A percentile compares a stretch with the other conserved stretches of the same genome.
These are phyloP conservation scores for Sisor rabdophorus DNA, from an alignment of 2,113 vertebrate species.

Conservation along the genomic window DNA sequence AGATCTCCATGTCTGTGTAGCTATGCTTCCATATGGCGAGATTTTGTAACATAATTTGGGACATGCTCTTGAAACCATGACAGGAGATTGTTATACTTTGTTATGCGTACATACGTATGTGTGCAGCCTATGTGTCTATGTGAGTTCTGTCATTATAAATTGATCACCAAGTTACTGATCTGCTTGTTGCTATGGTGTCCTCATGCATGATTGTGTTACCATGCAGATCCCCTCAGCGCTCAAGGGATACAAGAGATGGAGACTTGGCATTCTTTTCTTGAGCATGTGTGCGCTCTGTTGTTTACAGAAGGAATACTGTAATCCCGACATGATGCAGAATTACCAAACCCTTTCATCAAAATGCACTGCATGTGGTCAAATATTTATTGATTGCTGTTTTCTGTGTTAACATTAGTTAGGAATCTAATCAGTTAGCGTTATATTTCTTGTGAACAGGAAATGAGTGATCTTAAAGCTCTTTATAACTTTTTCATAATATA, in stretches of 20 bases:
- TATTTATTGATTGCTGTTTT: background rate
- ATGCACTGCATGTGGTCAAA: background rate
- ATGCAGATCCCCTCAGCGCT: constrained; percentile 14
- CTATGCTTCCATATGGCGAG: background rate
- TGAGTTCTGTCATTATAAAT: constrained; percentile 43
- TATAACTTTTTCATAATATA: background rate
- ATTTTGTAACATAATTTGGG: constrained; percentile 5
- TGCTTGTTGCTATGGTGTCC: constrained; percentile 55
- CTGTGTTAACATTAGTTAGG: background rate
- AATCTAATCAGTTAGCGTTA: background rate
- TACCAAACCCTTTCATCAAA: background rate
- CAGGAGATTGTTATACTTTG: constrained; percentile 4
- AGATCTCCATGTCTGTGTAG: constrained; percentile 1
- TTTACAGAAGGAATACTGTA: background rate
- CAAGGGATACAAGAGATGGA: constrained; percentile 21
- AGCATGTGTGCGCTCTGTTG: background rate
- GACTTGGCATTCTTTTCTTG: background rate
- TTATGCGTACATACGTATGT: background rate
- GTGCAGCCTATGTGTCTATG: constrained; percentile 14
- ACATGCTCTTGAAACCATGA: constrained; percentile 10
- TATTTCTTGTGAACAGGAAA: background rate
- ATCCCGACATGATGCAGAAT: background rate
- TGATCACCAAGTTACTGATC: constrained; percentile 51
- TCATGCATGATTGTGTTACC: constrained; percentile 46
- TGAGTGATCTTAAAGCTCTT: background rate